phyloP scores from a whole-genome alignment of 1,140 invertebrate species.

The Apis florea region DNA sequence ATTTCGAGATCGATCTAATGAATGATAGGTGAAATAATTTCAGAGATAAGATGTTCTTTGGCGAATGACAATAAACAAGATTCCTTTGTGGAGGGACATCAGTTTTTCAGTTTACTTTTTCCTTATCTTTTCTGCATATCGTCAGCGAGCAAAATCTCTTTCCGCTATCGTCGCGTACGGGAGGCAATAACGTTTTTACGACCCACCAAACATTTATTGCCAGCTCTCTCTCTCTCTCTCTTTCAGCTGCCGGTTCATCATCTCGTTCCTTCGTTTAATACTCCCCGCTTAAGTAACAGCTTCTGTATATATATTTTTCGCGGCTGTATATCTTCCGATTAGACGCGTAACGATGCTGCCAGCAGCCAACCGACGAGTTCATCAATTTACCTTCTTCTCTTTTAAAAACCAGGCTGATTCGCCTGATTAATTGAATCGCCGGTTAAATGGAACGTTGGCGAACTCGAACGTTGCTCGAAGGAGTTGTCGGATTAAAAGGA shows the following conservation, averaged over 20 bases:
- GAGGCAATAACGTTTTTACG: conserved; percentile 79
- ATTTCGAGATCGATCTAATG: too few species aligned
- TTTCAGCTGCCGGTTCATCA: conserved; percentile 62
- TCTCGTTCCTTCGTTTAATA: conserved; percentile 63
- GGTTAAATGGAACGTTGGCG: too few species aligned
- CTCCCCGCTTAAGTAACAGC: conserved; percentile 62
- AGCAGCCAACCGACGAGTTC: conserved; percentile 24
- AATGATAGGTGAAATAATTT: too few species aligned
- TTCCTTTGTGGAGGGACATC: too few species aligned
- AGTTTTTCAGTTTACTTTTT: too few species aligned
- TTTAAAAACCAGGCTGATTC: background rate
- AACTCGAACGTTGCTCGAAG: too few species aligned
- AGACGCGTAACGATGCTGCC: conserved; percentile 19
- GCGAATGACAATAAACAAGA: too few species aligned
- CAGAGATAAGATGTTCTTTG: too few species aligned
- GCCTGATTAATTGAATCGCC: conserved; percentile 19
- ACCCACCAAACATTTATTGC: conserved; percentile 80
- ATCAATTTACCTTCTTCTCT: background rate
- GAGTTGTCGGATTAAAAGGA: too few species aligned
- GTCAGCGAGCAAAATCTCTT: conserved; percentile 29
- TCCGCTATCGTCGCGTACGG: conserved; percentile 63
- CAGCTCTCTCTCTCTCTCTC: conserved; percentile 52
- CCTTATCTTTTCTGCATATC: too few species aligned
- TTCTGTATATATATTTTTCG: conserved; percentile 43
- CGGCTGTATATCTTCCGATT: conserved; percentile 42